phyloP scores from a whole-genome alignment of 2,797 vertebrate species.

The Urocyon cinereoargenteus region DNA sequence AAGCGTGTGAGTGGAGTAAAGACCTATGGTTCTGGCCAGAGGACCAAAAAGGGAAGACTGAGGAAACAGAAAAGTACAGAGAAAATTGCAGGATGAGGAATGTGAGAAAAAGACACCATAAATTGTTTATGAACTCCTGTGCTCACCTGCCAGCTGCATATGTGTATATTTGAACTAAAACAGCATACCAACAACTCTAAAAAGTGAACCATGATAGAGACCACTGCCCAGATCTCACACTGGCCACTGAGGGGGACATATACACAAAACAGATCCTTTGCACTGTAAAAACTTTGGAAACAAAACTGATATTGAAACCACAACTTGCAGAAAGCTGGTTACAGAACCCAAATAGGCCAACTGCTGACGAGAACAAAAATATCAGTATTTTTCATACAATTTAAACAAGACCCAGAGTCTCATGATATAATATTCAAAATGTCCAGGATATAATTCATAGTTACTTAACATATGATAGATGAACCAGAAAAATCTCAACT shows the following conservation, averaged over 20 bases:
- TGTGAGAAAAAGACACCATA: neutral
- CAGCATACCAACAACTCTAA: neutral
- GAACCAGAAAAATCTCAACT: neutral
- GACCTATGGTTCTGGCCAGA: neutral
- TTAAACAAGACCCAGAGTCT: neutral
- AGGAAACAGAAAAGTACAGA: neutral
- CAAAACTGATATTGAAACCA: neutral
- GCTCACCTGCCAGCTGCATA: neutral
- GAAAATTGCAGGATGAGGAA: neutral
- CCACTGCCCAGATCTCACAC: neutral
- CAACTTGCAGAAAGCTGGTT: neutral
- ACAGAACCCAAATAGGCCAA: neutral
- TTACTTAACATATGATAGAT: neutral
- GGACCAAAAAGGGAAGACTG: neutral
- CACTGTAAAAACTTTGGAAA: neutral
- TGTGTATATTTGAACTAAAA: neutral
- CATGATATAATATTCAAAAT: neutral
- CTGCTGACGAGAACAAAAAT: neutral
- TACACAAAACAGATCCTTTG: neutral
- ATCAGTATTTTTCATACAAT: neutral
- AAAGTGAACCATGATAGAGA: neutral
- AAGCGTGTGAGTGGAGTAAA: neutral
- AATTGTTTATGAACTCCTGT: neutral
- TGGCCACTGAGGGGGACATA: neutral
- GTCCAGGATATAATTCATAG: neutral